Percentiles rank a stretch among this genome's conserved stretches.
Conservation (phyloP, 2,888 invertebrate genomes). For the Callimorpha dominula region DNA sequence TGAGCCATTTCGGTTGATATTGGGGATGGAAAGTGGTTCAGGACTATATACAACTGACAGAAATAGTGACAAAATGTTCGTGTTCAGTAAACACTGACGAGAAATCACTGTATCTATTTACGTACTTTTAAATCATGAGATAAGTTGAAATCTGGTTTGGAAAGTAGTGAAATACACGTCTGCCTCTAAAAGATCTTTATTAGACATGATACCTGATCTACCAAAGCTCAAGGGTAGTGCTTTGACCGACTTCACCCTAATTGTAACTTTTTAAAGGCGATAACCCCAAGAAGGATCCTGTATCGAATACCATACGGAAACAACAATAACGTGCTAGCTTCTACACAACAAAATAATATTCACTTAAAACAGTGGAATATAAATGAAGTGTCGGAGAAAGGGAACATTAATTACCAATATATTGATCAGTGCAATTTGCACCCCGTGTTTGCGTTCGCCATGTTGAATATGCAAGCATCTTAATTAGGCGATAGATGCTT, state of each 20-base stretch:
- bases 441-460: not conserved
- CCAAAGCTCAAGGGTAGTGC: too few species aligned
- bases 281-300: too few species aligned
- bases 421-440: conserved; percentile 16
- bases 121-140: too few species aligned
- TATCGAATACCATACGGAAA: too few species aligned
- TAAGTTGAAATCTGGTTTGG: too few species aligned
- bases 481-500: not conserved
- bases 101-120: not conserved
- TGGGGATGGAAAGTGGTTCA: conserved; percentile 8
- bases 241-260: too few species aligned
- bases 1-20: conserved; percentile 1
- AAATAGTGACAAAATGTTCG: not conserved
- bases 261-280: too few species aligned
- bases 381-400: not conserved
- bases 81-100: not conserved
- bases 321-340: not conserved
- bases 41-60: not conserved
- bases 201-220: too few species aligned
- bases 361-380: not conserved
- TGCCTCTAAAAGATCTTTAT: too few species aligned
- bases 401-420: conserved; percentile 12
- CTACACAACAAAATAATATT: not conserved
- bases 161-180: too few species aligned
- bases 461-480: conserved; percentile 1